Evolutionary conservation across 1,140 invertebrate species (phyloP).

Genomic region (Cyclina sinensis): DNA sequence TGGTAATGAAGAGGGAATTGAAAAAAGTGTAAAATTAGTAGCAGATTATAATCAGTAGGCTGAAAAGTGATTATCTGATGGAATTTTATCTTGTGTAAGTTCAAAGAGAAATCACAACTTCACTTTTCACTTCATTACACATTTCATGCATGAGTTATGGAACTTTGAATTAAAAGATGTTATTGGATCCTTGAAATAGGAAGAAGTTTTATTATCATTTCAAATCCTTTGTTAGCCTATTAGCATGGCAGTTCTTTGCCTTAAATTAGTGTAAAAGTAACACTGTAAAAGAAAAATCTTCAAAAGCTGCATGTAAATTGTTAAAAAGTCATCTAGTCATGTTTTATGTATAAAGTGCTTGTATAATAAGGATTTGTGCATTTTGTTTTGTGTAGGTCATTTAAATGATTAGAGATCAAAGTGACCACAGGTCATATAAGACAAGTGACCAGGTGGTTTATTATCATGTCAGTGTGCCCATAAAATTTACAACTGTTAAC

Average conservation of each 20-base stretch:
- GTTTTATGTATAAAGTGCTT: constrained; percentile 17
- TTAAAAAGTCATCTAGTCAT: background rate
- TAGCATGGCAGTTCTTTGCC: background rate
- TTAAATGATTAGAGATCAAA: constrained; percentile 9
- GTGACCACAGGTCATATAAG: constrained; percentile 1
- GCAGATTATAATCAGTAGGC: constrained; percentile 2
- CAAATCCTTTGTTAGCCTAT: background rate
- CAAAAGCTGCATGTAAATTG: background rate
- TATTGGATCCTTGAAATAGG: background rate
- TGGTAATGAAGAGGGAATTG: background rate
- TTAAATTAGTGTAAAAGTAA: background rate
- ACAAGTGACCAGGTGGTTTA: constrained; percentile 9
- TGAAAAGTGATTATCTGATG: constrained; percentile 5
- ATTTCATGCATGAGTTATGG: constrained; percentile 22
- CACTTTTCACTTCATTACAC: constrained; percentile 18
- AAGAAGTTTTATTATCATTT: constrained; percentile 16
- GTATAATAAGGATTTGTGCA: background rate
- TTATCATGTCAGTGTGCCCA: background rate
- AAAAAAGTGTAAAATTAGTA: constrained; percentile 5
- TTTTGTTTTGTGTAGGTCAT: constrained; percentile 9
- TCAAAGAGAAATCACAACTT: constrained; percentile 5
- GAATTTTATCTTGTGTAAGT: constrained; percentile 11
- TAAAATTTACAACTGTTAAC: constrained; percentile 2
- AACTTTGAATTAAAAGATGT: background rate
- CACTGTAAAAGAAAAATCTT: background rate